Percentiles rank a stretch among this genome's conserved stretches.
These are phyloP conservation scores for Meleagris gallopavo DNA, from an alignment of 2,113 vertebrate species.

Conservation along the genomic window DNA sequence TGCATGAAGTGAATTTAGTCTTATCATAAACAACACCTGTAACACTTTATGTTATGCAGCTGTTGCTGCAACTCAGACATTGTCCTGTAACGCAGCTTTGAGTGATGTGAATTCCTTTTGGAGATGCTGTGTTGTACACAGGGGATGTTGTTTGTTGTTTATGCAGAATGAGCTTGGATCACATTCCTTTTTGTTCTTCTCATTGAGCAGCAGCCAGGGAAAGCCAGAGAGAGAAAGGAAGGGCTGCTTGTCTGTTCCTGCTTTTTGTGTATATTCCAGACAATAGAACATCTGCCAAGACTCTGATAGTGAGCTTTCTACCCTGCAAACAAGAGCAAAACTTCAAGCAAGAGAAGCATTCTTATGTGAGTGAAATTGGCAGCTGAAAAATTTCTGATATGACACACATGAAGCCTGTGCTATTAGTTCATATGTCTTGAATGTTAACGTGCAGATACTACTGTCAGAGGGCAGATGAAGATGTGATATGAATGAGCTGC, in stretches of 20 bases:
- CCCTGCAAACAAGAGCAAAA: background rate
- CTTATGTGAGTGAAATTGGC: background rate
- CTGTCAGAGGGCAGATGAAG: conserved; percentile 1
- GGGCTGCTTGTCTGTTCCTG: background rate
- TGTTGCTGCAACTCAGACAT: background rate
- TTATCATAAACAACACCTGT: background rate
- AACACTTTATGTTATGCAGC: background rate
- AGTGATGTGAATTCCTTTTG: background rate
- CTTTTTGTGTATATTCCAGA: background rate
- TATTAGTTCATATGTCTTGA: background rate
- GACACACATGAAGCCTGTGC: background rate
- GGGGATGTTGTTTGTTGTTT: background rate
- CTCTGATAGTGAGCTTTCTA: background rate
- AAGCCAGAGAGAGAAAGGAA: background rate
- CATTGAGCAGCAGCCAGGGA: background rate
- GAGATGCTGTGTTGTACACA: background rate
- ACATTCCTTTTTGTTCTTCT: background rate
- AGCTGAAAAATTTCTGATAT: background rate
- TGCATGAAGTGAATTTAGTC: background rate
- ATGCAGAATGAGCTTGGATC: background rate
- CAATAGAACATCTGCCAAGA: background rate
- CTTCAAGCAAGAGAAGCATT: background rate
- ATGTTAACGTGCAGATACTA: background rate
- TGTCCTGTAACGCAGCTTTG: background rate
- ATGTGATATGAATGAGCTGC: background rate